phyloP scores from a whole-genome alignment of 2,797 vertebrate genomes.

The Poeciliopsis paucimaculata region DNA sequence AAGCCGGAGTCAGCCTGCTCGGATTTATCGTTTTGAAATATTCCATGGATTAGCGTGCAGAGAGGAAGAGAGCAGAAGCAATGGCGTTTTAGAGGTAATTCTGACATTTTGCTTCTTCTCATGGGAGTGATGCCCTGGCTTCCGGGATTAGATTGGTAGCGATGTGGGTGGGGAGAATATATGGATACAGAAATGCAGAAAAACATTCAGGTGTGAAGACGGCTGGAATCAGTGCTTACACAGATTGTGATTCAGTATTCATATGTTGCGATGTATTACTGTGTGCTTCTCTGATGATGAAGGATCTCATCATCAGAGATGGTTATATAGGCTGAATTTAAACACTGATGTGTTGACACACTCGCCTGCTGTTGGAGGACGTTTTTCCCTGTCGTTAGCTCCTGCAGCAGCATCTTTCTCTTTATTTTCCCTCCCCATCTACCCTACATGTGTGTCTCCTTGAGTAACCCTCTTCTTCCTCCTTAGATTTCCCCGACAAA shows the following conservation, averaged over 20 bases:
- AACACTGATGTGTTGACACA: constrained; percentile 66
- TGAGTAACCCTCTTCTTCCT: constrained; percentile 18
- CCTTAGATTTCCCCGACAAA: constrained; percentile 10
- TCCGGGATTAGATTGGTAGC: constrained; percentile 71
- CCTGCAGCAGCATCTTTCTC: constrained; percentile 28
- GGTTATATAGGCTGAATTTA: constrained; percentile 41
- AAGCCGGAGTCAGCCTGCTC: constrained; percentile 49
- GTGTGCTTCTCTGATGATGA: constrained; percentile 50
- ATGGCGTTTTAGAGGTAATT: constrained; percentile 70
- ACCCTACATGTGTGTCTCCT: constrained; percentile 33
- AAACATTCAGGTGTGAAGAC: constrained; percentile 59
- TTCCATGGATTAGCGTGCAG: constrained; percentile 61
- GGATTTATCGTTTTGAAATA: constrained; percentile 68
- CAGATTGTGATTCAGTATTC: constrained; percentile 58
- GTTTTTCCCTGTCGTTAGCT: constrained; percentile 42
- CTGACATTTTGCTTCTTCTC: constrained; percentile 71
- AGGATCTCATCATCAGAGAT: constrained; percentile 20
- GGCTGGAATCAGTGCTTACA: constrained; percentile 45
- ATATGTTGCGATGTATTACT: constrained; percentile 53
- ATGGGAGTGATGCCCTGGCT: constrained; percentile 69
- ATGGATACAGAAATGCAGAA: constrained; percentile 55
- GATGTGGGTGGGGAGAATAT: constrained; percentile 66
- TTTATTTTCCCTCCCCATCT: constrained; percentile 19
- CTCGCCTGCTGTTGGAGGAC: constrained; percentile 55
- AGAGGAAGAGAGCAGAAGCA: constrained; percentile 29